Evolutionary conservation across 1,140 invertebrate species (phyloP).

Genomic region (Brachionus asplanchnoidis): DNA sequence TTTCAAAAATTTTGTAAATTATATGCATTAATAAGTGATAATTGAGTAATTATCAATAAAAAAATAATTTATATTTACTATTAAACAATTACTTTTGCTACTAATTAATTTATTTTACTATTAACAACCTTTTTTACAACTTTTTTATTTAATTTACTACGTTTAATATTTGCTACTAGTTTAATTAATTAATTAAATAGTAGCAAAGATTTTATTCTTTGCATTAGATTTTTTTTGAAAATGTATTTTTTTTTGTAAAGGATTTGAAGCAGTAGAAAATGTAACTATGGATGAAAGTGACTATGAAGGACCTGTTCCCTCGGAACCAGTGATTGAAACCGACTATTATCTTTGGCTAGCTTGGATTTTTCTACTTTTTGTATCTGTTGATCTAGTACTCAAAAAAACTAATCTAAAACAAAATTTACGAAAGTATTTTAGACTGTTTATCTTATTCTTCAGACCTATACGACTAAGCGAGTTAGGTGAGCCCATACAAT

Average conservation of each 20-base stretch:
- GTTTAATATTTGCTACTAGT: too few species aligned
- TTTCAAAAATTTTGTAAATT: too few species aligned
- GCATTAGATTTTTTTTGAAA: background rate
- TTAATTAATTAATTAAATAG: too few species aligned
- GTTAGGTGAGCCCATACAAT: background rate
- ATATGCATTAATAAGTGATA: too few species aligned
- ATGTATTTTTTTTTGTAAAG: background rate
- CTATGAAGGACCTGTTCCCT: constrained; percentile 14
- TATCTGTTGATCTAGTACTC: background rate
- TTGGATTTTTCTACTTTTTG: background rate
- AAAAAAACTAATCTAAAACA: background rate
- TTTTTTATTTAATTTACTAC: too few species aligned
- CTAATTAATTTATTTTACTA: too few species aligned
- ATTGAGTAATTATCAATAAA: too few species aligned
- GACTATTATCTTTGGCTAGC: constrained; percentile 25
- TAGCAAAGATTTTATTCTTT: too few species aligned
- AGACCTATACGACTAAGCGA: background rate
- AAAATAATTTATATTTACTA: too few species aligned
- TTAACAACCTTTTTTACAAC: too few species aligned
- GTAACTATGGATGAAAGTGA: background rate
- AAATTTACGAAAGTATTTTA: background rate
- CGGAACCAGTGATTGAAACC: background rate
- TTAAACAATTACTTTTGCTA: too few species aligned
- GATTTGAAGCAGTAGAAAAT: background rate
- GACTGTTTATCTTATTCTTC: background rate